Evolutionary conservation across 1,140 invertebrate genomes (phyloP), one percentile per base, ranked within the genome.

Genomic region (Papilio polyxenes): DNA sequence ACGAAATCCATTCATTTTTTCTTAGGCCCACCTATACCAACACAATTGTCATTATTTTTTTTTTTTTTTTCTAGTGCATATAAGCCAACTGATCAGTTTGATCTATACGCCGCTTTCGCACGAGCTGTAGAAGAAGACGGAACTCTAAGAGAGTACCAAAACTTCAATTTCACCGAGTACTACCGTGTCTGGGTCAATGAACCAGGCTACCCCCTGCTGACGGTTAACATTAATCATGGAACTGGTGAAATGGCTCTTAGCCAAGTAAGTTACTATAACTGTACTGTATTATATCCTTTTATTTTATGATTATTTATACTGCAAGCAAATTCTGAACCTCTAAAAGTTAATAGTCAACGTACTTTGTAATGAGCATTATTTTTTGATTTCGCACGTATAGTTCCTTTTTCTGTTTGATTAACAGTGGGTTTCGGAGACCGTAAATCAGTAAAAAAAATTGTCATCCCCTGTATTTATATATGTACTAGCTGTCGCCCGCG

Each of bases 171-270:
- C 75, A 81, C 83, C 7, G 88, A 92, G 11, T 92, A 89, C 77
- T 94, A 92, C 77, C 76, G 89, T 0, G 92, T 95, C 62, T 96
- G 95, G 95, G 97, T 97, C 0, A 95, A 96, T 17, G 95, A 98
- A 88, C 93, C 97, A 74, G 98, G 97, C 48, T 98, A 96, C 89
- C 98, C 98, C 0, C 94, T 98, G 11, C 87, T 98, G 6, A 95
- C 85, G 3, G 95, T 97, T 1, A 92, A 88, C 8, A 91, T 95
- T 8, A 84, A 95, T 80, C 89, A 95, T 48, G 86, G 81, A 11
- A 90, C 83, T 49, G 91, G 94, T 65, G 84, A 85, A 59, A 91
- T 95, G 0, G 89, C 81, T 0, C 88, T 96, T 0, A 93, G 81
- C 0, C 96, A 96, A 87, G 89, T 95, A 87, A 90, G 94, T 83